phyloP scores from a whole-genome alignment of 1,140 invertebrate species.

The Drosophila teissieri region DNA sequence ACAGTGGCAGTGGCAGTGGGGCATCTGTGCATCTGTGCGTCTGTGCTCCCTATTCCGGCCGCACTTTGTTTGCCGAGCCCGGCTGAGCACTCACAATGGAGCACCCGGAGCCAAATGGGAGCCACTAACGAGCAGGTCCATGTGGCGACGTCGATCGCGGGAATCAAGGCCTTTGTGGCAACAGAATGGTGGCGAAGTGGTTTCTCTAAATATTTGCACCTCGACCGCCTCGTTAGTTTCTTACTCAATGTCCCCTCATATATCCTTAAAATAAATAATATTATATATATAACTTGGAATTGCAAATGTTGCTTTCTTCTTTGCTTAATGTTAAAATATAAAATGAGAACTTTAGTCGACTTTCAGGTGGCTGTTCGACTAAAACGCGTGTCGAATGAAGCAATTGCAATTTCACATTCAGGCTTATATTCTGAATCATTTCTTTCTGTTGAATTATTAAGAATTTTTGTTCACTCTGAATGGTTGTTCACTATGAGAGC shows the following conservation, averaged over 20 bases:
- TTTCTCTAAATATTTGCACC: neutral
- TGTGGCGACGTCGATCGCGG: slow-evolving; percentile 17
- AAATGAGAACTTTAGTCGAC: too few relatives aligned
- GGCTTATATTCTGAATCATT: neutral
- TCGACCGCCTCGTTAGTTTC: neutral
- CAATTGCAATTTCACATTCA: slow-evolving; percentile 4
- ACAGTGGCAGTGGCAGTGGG: slow-evolving; percentile 7
- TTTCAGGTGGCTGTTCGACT: neutral
- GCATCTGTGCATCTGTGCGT: slow-evolving; percentile 17
- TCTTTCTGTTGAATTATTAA: neutral
- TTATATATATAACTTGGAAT: too few relatives aligned
- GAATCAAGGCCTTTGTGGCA: neutral
- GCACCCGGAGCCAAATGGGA: slow-evolving; percentile 20
- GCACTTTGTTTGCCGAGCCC: slow-evolving; percentile 31
- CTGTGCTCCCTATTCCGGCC: slow-evolving; percentile 5
- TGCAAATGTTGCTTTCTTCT: too few relatives aligned
- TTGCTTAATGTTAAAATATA: too few relatives aligned
- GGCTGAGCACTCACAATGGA: slow-evolving; percentile 33
- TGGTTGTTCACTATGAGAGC: neutral
- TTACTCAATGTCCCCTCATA: neutral
- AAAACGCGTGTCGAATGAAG: neutral
- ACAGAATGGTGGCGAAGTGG: neutral
- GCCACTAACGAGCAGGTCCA: slow-evolving; percentile 33
- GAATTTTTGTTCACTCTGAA: neutral
- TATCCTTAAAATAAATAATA: neutral